Percentiles rank a stretch among this genome's conserved stretches.
Conservation (phyloP, 2,113 vertebrate species). For the Onychostoma macrolepis region DNA sequence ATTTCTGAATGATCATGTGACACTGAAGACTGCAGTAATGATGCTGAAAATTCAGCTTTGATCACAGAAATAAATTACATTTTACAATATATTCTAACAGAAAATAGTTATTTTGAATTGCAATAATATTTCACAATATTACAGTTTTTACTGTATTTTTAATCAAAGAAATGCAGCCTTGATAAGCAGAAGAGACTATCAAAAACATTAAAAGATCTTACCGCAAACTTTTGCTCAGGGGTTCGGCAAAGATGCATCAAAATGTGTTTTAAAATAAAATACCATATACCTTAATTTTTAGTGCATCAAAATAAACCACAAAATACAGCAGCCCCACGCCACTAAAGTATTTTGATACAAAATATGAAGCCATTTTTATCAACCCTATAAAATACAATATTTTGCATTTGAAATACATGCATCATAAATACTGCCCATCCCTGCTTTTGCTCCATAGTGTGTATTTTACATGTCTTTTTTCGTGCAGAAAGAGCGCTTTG, state of each 20-base stretch:
- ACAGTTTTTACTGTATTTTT: neutral
- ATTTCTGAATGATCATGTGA: neutral
- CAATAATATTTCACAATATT: neutral
- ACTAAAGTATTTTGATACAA: too few species aligned
- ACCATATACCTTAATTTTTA: too few species aligned
- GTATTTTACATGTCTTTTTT: neutral
- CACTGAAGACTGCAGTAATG: too few species aligned
- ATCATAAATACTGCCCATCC: too few species aligned
- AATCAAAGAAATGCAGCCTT: neutral
- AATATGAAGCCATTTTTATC: too few species aligned
- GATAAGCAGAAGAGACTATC: neutral
- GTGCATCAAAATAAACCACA: too few species aligned
- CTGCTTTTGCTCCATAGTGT: neutral
- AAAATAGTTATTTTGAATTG: neutral
- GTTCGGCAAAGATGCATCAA: too few species aligned
- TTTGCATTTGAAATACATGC: neutral
- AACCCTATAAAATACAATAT: too few species aligned
- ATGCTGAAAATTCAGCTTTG: neutral
- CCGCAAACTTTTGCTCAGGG: neutral
- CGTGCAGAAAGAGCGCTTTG: conserved; percentile 54
- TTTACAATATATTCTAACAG: neutral
- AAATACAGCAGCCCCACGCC: too few species aligned
- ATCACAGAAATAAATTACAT: neutral
- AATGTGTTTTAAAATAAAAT: too few species aligned
- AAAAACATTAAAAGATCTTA: neutral